Evolutionary conservation across 2,797 vertebrate genomes (phyloP).

Genomic region (Toxotes lorentzi): DNA sequence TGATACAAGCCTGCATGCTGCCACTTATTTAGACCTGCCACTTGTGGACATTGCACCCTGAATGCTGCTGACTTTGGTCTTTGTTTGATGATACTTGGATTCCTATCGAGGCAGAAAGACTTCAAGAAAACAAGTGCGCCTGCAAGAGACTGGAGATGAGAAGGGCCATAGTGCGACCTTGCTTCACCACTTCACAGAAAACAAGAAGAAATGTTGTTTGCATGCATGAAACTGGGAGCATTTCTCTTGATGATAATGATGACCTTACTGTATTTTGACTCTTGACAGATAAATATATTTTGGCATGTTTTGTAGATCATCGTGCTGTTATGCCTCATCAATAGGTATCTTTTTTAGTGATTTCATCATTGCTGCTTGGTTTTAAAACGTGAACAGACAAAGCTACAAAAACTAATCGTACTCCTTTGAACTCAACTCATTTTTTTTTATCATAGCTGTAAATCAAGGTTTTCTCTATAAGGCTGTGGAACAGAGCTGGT

Average conservation of each 20-base stretch:
- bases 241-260: neutral
- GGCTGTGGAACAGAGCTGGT: constrained; percentile 38
- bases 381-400: neutral
- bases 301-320: neutral
- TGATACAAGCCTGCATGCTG: neutral
- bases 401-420: neutral
- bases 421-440: constrained; percentile 1
- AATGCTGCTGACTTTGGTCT: neutral
- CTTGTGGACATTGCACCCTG: neutral
- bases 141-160: neutral
- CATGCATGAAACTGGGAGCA: neutral
- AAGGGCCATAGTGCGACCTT: neutral
- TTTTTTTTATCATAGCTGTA: constrained; percentile 13
- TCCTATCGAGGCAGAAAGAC: constrained; percentile 6
- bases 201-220: constrained; percentile 1
- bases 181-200: neutral
- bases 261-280: neutral
- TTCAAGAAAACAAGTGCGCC: neutral
- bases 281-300: neutral
- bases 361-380: neutral
- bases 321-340: neutral
- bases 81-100: neutral
- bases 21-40: neutral
- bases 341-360: neutral
- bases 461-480: neutral